These are phyloP conservation scores for Nysson spinosus DNA, from an alignment of 2,888 invertebrate genomes.

Conservation along the genomic window DNA sequence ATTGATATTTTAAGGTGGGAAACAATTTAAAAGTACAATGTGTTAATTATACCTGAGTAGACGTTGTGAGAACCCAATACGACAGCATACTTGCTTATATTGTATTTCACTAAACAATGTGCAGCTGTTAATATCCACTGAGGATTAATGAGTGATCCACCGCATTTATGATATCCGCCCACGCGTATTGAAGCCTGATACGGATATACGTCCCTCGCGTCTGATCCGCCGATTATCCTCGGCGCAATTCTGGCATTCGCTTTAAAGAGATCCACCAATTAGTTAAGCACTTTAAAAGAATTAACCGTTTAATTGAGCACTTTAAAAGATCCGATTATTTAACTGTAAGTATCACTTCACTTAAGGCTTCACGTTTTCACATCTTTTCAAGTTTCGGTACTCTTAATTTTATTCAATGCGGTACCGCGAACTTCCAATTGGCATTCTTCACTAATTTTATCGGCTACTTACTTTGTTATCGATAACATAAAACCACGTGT, in stretches of 20 bases:
- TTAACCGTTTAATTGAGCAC: no score
- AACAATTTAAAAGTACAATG: background rate
- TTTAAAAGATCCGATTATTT: no score
- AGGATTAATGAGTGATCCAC: constrained; percentile 48
- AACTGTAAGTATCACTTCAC: no score
- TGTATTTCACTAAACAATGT: constrained; percentile 45
- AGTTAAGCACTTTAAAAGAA: no score
- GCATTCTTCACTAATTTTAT: no score
- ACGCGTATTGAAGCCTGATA: constrained; percentile 52
- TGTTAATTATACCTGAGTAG: constrained; percentile 7
- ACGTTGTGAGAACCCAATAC: constrained; percentile 50
- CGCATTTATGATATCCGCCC: constrained; percentile 47
- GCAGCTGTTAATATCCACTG: constrained; percentile 49
- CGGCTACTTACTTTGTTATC: no score
- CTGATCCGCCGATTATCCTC: constrained; percentile 43
- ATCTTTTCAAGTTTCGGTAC: no score
- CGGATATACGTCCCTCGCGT: constrained; percentile 44
- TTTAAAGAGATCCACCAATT: background rate
- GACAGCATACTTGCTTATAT: constrained; percentile 14
- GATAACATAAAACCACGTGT: no score
- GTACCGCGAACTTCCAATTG: no score
- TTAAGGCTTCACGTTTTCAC: no score
- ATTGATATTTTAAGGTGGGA: background rate
- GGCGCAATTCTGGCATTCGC: background rate
- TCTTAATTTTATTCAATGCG: no score